phyloP scores from a whole-genome alignment of 37 sponge, comb jelly and placozoan genomes.

The Lycopodina hypogea region DNA sequence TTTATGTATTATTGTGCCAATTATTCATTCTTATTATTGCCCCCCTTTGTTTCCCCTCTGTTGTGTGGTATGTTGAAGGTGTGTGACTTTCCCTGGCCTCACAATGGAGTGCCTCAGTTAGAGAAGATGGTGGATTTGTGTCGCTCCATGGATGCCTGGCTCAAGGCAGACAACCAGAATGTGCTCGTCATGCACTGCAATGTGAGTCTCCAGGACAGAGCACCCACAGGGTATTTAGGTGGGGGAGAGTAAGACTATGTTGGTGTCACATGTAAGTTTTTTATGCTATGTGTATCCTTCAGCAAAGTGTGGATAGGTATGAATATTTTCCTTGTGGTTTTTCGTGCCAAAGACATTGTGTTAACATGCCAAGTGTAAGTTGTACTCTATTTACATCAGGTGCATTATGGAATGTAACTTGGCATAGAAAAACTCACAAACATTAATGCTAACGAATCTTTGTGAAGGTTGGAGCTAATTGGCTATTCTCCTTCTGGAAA shows the following conservation, averaged over 20 bases:
- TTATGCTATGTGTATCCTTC: background rate
- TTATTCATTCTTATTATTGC: too few relatives aligned
- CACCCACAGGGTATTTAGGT: background rate
- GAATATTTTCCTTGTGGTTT: background rate
- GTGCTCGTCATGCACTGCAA: conserved; percentile 76
- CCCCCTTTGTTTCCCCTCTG: too few relatives aligned
- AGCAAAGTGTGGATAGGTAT: background rate
- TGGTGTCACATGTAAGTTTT: too few relatives aligned
- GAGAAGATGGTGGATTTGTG: conserved; percentile 75
- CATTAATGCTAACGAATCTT: too few relatives aligned
- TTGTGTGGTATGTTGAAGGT: conserved; percentile 30
- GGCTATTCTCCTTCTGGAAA: too few relatives aligned
- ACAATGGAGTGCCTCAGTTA: conserved; percentile 49
- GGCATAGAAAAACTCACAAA: too few relatives aligned
- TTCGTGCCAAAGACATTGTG: background rate
- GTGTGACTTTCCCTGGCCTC: conserved; percentile 76
- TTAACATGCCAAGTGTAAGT: too few relatives aligned
- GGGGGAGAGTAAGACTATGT: background rate
- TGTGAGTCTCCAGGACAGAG: conserved; percentile 22
- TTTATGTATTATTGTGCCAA: too few relatives aligned
- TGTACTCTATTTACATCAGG: too few relatives aligned
- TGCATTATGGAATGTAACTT: too few relatives aligned
- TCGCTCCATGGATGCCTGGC: conserved; percentile 61
- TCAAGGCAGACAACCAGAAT: conserved; percentile 64
- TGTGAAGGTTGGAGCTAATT: too few relatives aligned